phyloP scores from a whole-genome alignment of 2,113 vertebrate genomes.

The Miniopterus natalensis region DNA sequence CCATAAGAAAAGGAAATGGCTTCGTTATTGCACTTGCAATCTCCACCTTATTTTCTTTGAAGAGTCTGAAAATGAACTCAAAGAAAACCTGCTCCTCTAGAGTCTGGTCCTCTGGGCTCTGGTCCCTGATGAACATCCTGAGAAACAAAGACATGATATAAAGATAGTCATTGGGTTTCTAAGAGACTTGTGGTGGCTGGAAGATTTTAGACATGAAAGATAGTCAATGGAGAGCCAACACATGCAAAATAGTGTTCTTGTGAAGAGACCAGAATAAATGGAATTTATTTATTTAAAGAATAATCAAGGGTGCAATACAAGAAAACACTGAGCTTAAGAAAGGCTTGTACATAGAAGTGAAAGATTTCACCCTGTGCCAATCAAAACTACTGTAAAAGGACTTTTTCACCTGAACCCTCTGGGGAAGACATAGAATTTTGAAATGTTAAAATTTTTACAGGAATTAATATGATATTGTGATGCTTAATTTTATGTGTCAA shows the following conservation, averaged over 20 bases:
- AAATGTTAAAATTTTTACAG: not conserved
- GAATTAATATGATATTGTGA: not conserved
- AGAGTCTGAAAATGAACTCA: constrained; percentile 17
- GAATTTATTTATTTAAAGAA: not conserved
- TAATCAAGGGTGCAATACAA: not conserved
- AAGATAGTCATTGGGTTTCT: not conserved
- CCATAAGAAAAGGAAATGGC: constrained; percentile 64
- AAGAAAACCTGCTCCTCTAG: not conserved
- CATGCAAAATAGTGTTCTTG: not conserved
- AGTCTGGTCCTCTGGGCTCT: not conserved
- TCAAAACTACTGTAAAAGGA: not conserved
- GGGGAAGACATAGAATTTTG: not conserved
- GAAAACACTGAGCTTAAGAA: not conserved
- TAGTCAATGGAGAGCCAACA: not conserved
- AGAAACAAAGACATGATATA: not conserved
- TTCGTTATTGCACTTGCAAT: constrained; percentile 42
- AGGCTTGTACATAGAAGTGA: not conserved
- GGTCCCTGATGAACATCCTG: not conserved
- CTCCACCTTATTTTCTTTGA: constrained; percentile 69
- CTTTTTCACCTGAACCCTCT: not conserved
- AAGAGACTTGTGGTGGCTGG: not conserved
- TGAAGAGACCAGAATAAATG: not conserved
- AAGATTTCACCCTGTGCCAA: not conserved
- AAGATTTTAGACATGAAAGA: not conserved
- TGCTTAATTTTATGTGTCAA: not conserved